These are phyloP conservation scores for Odobenus rosmarus DNA, from an alignment of 2,113 vertebrate species.

Conservation along the genomic window DNA sequence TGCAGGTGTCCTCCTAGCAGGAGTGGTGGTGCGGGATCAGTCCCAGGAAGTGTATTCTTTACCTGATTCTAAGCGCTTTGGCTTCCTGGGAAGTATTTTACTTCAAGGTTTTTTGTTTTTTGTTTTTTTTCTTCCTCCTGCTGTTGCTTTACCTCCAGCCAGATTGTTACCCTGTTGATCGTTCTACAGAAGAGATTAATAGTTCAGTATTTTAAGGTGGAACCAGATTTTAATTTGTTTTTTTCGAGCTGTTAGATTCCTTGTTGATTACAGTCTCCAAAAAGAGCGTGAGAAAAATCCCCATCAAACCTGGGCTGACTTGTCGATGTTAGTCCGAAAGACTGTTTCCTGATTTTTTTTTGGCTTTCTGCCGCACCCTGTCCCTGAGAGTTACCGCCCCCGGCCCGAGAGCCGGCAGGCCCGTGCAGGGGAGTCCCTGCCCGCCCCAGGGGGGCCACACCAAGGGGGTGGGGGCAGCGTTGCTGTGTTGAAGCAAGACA, in stretches of 20 bases:
- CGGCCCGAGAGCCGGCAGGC: rapidly evolving
- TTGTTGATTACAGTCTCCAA: not conserved
- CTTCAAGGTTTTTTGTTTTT: not conserved
- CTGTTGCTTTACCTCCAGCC: not conserved
- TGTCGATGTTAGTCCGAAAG: not conserved
- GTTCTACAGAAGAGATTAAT: not conserved
- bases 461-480: no score
- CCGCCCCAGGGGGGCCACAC: rapidly evolving
- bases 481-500: rapidly evolving
- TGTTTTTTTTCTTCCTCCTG: not conserved
- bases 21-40: not conserved
- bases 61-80: rapidly evolving
- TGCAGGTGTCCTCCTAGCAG: not conserved
- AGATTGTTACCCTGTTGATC: not conserved
- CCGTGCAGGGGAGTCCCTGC: no score
- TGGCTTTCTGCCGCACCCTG: not conserved
- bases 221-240: not conserved
- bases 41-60: not conserved
- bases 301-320: not conserved
- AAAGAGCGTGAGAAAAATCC: not conserved
- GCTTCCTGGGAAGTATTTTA: not conserved
- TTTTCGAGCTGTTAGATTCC: not conserved
- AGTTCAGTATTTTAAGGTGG: not conserved
- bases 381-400: not conserved
- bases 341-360: not conserved